These are phyloP conservation scores for Ochlodes sylvanus DNA, from an alignment of 2,888 invertebrate species.

Conservation along the genomic window DNA sequence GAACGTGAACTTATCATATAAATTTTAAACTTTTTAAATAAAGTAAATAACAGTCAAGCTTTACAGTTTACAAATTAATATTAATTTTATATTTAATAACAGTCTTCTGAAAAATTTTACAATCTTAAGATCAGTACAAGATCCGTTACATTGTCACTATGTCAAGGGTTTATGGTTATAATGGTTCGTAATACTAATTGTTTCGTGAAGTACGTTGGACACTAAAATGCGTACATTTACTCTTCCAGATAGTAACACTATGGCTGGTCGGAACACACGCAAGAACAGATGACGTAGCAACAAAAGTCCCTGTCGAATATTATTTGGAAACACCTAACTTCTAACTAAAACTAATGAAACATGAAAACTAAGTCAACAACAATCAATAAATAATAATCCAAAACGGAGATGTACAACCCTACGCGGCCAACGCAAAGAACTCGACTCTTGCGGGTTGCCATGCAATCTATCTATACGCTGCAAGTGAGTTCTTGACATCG, in stretches of 20 bases:
- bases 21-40: background rate
- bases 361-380: background rate
- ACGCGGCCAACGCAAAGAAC: slow-evolving; percentile 31
- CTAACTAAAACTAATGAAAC: background rate
- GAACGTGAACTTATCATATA: slow-evolving; percentile 10
- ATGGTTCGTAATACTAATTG: background rate
- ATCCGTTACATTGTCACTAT: background rate
- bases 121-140: too few relatives aligned
- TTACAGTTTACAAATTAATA: too few relatives aligned
- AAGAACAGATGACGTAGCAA: too few relatives aligned
- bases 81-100: too few relatives aligned
- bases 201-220: background rate
- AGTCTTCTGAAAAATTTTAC: too few relatives aligned
- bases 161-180: slow-evolving; percentile 20
- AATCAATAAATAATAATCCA: background rate
- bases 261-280: too few relatives aligned
- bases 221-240: background rate
- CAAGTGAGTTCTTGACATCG: slow-evolving; percentile 46
- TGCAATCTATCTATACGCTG: slow-evolving; percentile 44
- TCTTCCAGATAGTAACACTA: background rate
- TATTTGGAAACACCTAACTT: too few relatives aligned
- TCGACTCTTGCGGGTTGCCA: slow-evolving; percentile 27
- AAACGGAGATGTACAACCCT: slow-evolving; percentile 24
- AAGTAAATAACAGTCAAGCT: too few relatives aligned
- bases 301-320: too few relatives aligned